A percentile compares a stretch with the other conserved stretches of the same genome.
These are phyloP conservation scores for Phylloscopus collybita DNA, from an alignment of 2,797 vertebrate species.

Conservation along the genomic window DNA sequence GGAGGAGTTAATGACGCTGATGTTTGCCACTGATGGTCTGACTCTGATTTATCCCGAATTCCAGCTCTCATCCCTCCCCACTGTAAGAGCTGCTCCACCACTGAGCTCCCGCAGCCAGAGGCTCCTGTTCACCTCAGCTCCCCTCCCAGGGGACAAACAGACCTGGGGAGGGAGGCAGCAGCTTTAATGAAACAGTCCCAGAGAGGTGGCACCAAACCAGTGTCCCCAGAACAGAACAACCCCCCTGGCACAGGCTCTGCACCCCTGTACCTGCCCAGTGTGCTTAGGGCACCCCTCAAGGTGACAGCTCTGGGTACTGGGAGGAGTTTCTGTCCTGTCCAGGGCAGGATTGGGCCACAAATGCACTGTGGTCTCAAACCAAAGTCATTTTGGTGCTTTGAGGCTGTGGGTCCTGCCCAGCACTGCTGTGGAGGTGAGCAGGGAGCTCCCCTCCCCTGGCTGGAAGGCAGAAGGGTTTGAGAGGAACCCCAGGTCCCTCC, in stretches of 20 bases:
- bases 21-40: background rate
- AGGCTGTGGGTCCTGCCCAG: background rate
- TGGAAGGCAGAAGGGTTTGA: background rate
- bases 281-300: background rate
- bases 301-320: too few relatives aligned
- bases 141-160: background rate
- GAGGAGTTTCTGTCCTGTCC: background rate
- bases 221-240: background rate
- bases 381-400: background rate
- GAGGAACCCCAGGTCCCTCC: background rate
- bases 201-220: too few relatives aligned
- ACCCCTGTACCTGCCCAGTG: rapidly evolving
- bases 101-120: background rate
- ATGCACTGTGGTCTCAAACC: rapidly evolving
- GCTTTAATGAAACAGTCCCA: background rate
- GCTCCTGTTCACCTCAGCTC: background rate
- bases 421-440: background rate
- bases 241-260: background rate
- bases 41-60: background rate
- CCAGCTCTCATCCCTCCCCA: background rate
- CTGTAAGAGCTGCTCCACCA: background rate
- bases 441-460: background rate
- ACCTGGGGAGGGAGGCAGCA: background rate
- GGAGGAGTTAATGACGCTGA: background rate
- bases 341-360: background rate